Conservation (phyloP, 2,797 vertebrate species). For the Buphagus erythrorhynchus region DNA sequence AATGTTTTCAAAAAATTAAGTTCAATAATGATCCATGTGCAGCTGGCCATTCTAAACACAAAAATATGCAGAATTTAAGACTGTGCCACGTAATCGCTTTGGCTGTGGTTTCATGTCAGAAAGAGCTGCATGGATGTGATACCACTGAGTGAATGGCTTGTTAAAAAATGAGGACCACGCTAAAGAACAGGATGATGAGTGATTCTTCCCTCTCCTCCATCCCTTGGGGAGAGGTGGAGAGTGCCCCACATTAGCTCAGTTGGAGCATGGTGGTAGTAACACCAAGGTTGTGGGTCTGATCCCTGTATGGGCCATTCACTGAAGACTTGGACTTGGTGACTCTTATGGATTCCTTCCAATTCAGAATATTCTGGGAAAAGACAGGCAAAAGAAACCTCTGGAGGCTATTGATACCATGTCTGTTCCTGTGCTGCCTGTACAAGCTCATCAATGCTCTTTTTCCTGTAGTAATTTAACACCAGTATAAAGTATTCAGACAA, state of each 20-base stretch:
- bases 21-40: neutral
- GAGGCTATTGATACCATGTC: neutral
- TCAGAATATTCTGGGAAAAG: neutral
- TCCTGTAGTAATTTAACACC: neutral
- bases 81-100: neutral
- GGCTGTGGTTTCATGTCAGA: neutral
- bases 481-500: neutral
- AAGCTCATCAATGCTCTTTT: neutral
- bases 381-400: neutral
- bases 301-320: neutral
- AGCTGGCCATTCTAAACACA: neutral
- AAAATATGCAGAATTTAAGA: neutral
- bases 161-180: neutral
- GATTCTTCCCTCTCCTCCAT: neutral
- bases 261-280: neutral
- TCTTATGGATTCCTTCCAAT: neutral
- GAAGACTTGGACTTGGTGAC: neutral
- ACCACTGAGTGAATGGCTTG: neutral
- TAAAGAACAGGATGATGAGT: neutral
- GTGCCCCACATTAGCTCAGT: rapidly evolving
- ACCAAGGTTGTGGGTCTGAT: neutral
- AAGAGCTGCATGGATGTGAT: neutral
- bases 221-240: neutral
- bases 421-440: neutral
- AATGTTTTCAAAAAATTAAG: neutral